Percentiles rank a stretch among this genome's conserved stretches.
Conservation (phyloP, 2,113 vertebrate genomes). For the Pollachius pollachius region DNA sequence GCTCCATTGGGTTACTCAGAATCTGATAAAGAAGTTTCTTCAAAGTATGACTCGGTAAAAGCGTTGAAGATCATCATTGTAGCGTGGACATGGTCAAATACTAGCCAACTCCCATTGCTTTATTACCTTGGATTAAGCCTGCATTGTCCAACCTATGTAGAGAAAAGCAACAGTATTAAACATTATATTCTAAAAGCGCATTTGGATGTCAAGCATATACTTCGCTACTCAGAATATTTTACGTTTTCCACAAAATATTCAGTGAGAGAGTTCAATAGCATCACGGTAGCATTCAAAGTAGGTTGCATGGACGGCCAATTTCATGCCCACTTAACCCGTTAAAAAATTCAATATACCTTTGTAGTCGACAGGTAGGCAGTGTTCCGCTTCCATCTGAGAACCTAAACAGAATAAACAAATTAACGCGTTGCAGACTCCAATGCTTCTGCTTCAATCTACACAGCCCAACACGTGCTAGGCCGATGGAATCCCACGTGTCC, state of each 20-base stretch:
- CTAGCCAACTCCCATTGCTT: too few relatives aligned
- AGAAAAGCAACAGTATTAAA: not conserved
- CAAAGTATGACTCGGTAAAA: slow-evolving; percentile 80
- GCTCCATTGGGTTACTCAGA: slow-evolving; percentile 74
- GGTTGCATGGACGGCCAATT: too few relatives aligned
- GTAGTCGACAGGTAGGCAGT: too few relatives aligned
- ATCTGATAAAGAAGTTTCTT: slow-evolving; percentile 69
- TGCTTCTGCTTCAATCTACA: too few relatives aligned
- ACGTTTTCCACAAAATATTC: slow-evolving; percentile 38
- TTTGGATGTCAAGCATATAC: slow-evolving; percentile 8
- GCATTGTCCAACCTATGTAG: not conserved
- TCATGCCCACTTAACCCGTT: too few relatives aligned
- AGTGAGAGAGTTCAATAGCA: slow-evolving; percentile 71
- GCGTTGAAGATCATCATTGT: slow-evolving; percentile 81
- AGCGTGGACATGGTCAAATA: slow-evolving; percentile 45
- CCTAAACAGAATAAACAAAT: too few relatives aligned
- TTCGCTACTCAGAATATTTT: slow-evolving; percentile 61
- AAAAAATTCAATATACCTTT: too few relatives aligned
- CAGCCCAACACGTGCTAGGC: too few relatives aligned
- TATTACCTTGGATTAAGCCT: not conserved
- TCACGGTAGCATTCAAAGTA: slow-evolving; percentile 51
- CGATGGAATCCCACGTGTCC: too few relatives aligned
- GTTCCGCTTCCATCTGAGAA: too few relatives aligned
- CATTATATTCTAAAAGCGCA: slow-evolving; percentile 5
- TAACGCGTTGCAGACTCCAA: too few relatives aligned